Evolutionary conservation across 2,113 vertebrate species (phyloP), one percentile per base, ranked within the genome.

Genomic region (Misgurnus anguillicaudatus): DNA sequence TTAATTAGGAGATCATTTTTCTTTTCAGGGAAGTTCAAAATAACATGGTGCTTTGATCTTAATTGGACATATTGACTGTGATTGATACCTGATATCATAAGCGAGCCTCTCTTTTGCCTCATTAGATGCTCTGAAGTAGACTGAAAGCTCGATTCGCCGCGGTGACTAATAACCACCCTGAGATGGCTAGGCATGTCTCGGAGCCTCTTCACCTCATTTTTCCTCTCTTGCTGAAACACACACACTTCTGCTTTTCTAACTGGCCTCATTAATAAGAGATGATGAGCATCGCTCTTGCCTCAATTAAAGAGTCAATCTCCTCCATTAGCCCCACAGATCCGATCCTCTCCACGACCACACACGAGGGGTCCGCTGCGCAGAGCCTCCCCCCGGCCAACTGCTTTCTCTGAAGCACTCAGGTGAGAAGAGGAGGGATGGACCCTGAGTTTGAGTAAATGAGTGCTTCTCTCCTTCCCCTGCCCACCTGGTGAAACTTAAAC

Each of bases 61-160:
- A 89, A 86, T 84, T 71, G 89, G 88, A 88, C 85, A 85, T 88
- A 91, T 89, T 72, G 80, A 70, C 71, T 76, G 86, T 86, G 90
- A 92, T 91, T 89, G 93, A 91, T 92, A 93, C 66, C n/a, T 73
- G 90, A 93, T 90, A 91, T 89, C 85, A 88, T 90, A 92, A 92
- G 91, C 82, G 87, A 85, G 77, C 87, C 87, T 87, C 88, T 92
- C 89, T 88, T 93, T 90, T 89, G 89, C 88, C 88, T 93, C 82
- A 89, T 93, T 93, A 93, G 90, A 80, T 80, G 78, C 82, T 67
- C 77, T 83, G 87, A 86, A 88, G 84, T 67, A 62, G 77, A 78
- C 39, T 51, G 24, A 65, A 68, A 31, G 24, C 24, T 31, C 53
- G 75, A 60, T 61, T 68, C 57, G 51, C 13, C 39, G 48, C 75